Evolutionary conservation across 35 echinoderm and acorn worm species (phyloP).

Genomic region (Lytechinus pictus): DNA sequence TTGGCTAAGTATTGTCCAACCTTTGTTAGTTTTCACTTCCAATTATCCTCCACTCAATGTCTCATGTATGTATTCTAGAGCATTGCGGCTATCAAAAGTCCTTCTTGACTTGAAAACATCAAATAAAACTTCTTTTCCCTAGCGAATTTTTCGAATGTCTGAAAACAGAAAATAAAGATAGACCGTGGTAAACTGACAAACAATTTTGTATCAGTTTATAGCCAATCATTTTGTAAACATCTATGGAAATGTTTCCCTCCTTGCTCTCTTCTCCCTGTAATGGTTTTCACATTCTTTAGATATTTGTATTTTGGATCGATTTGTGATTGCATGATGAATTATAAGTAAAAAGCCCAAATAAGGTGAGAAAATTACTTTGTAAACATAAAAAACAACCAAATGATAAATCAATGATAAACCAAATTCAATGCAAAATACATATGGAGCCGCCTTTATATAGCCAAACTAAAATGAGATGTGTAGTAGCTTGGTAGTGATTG

Average conservation of each 20-base stretch:
- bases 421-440: no score
- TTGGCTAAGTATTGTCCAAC: constrained; percentile 1
- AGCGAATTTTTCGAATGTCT: neutral
- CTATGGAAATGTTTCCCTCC: neutral
- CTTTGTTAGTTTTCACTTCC: constrained; percentile 43
- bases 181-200: neutral
- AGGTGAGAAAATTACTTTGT: no score
- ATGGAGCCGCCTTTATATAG: no score
- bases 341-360: no score
- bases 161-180: neutral
- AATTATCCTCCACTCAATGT: constrained; percentile 16
- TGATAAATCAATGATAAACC: no score
- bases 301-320: neutral
- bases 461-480: no score
- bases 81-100: neutral
- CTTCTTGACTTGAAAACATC: neutral
- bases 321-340: neutral
- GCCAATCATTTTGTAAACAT: neutral
- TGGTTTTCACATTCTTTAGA: neutral
- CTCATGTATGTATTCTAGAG: neutral
- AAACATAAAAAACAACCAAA: no score
- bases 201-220: neutral
- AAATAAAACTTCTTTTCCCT: neutral
- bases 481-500: no score
- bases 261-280: neutral